A percentile compares a stretch with the other conserved stretches of the same genome.
These are phyloP conservation scores for Pangasius mekongensis DNA, from an alignment of 2,797 vertebrate species.

Conservation along the genomic window DNA sequence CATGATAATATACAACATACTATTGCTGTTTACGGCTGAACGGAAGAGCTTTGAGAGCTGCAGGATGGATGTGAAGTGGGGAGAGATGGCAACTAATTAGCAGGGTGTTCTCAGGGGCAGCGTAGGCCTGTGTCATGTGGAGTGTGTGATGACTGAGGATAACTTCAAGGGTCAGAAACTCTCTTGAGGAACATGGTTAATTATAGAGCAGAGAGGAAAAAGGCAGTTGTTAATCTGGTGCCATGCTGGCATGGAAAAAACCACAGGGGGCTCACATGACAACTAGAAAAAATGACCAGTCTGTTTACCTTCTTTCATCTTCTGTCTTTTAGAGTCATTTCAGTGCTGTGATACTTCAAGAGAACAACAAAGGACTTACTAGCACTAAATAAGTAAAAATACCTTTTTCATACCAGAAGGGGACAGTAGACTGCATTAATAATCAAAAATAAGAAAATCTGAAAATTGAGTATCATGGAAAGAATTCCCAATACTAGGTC, in stretches of 20 bases:
- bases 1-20: background rate
- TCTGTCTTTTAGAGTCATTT: background rate
- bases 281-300: constrained; percentile 23
- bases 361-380: background rate
- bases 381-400: background rate
- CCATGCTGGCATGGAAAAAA: constrained; percentile 43
- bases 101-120: constrained; percentile 46
- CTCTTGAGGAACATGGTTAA: constrained; percentile 33
- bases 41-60: constrained; percentile 20
- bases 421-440: background rate
- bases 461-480: background rate
- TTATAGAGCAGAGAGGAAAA: constrained; percentile 52
- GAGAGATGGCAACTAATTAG: constrained; percentile 50
- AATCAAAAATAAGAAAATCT: background rate
- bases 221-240: constrained; percentile 48
- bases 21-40: constrained; percentile 20
- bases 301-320: constrained; percentile 17
- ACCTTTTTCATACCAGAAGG: background rate
- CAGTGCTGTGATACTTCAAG: background rate
- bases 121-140: constrained; percentile 48
- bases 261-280: constrained; percentile 10
- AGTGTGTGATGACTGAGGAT: constrained; percentile 35
- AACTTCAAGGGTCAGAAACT: constrained; percentile 48
- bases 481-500: background rate
- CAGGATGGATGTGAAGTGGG: constrained; percentile 21